These are phyloP conservation scores for Lasius platythorax DNA, from an alignment of 2,888 invertebrate genomes.

Conservation along the genomic window DNA sequence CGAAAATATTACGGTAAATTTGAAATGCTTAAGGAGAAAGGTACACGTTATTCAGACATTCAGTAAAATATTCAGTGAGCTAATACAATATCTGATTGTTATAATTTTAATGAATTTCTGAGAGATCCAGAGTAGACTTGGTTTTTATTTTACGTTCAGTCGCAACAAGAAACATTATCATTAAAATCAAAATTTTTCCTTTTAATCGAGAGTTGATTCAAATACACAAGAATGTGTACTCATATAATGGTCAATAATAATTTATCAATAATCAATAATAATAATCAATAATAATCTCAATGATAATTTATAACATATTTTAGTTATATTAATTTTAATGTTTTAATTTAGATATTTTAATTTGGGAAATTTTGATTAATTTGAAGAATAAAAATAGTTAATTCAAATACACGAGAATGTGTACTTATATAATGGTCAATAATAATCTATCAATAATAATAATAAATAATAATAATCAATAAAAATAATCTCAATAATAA, in stretches of 20 bases:
- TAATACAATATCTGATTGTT: neutral
- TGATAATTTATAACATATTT: neutral
- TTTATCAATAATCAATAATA: neutral
- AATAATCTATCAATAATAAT: neutral
- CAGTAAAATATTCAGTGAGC: neutral
- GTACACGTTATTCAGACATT: neutral
- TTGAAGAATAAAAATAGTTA: neutral
- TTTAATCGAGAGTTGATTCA: neutral
- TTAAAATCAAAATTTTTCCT: neutral
- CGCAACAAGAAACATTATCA: neutral
- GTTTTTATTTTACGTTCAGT: neutral
- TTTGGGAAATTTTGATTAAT: neutral
- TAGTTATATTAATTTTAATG: neutral
- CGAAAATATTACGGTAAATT: neutral
- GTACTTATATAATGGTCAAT: neutral
- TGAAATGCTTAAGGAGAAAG: neutral
- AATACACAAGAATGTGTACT: neutral
- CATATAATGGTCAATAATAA: neutral
- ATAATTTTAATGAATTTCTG: neutral
- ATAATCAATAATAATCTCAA: neutral
- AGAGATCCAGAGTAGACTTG: neutral
- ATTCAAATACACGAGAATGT: neutral
- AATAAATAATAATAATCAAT: too few species aligned
- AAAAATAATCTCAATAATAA: neutral
- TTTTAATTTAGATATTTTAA: neutral